A percentile compares a stretch with the other conserved stretches of the same genome.
These are phyloP conservation scores for Cichladusa arquata DNA, from an alignment of 2,113 vertebrate species.

Conservation along the genomic window DNA sequence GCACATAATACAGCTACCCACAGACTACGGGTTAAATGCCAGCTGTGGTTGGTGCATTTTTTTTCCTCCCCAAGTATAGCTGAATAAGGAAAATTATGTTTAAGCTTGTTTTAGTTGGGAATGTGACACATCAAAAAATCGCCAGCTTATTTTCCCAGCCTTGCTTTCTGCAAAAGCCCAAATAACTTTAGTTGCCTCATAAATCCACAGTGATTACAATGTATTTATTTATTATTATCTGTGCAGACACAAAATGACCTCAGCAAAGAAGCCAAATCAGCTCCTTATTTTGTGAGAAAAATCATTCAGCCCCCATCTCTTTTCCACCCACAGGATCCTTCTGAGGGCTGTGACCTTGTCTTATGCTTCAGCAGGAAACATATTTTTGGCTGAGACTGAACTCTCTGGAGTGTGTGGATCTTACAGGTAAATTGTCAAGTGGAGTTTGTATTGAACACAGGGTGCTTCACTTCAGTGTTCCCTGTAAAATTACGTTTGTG, in stretches of 20 bases:
- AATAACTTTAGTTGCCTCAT: neutral
- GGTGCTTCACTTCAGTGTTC: neutral
- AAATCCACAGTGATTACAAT: slow-evolving; percentile 26
- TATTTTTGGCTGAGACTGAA: neutral
- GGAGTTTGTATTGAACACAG: neutral
- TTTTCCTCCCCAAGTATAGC: neutral
- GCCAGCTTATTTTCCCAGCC: slow-evolving; percentile 19
- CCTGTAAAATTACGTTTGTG: neutral
- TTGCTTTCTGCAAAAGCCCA: neutral
- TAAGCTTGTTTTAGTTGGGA: slow-evolving; percentile 39
- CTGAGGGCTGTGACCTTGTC: neutral
- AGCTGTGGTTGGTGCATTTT: neutral
- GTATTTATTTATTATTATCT: slow-evolving; percentile 36
- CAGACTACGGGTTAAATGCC: neutral
- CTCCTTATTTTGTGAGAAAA: neutral
- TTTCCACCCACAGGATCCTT: neutral
- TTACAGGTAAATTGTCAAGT: neutral
- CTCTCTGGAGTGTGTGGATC: neutral
- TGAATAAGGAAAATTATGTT: slow-evolving; percentile 10
- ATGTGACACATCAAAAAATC: neutral
- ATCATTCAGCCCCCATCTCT: neutral
- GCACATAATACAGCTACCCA: neutral
- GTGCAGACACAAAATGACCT: neutral
- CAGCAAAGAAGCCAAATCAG: neutral
- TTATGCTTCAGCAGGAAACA: neutral